phyloP scores from a whole-genome alignment of 2,888 invertebrate species.

The Chaitophorus viminalis region DNA sequence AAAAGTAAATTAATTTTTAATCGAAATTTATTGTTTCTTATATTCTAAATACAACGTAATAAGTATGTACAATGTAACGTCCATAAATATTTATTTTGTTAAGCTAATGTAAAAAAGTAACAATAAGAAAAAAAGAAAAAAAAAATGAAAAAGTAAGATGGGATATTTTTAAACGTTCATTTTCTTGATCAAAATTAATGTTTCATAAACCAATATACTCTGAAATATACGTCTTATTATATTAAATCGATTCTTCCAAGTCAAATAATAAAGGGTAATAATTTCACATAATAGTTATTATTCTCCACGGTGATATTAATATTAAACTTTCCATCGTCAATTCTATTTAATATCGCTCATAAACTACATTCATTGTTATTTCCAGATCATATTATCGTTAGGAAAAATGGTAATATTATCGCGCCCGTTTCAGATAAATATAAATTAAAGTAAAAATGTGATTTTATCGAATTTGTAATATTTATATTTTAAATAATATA shows the following conservation, averaged over 20 bases:
- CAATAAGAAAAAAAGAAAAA: conserved; percentile 8
- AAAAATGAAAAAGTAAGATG: background rate
- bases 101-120: background rate
- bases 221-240: conserved; percentile 12
- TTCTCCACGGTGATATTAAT: conserved; percentile 5
- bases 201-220: conserved; percentile 14
- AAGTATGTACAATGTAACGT: background rate
- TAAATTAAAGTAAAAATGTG: background rate
- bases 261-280: conserved; percentile 32
- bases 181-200: conserved; percentile 22
- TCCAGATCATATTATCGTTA: conserved; percentile 1
- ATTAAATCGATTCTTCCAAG: conserved; percentile 15
- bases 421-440: background rate
- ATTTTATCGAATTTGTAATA: background rate
- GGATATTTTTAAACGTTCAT: background rate
- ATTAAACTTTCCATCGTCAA: conserved; percentile 23
- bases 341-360: conserved; percentile 29
- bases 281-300: conserved; percentile 27
- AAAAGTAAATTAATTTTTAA: conserved; percentile 28
- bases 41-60: background rate
- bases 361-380: background rate
- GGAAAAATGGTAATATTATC: background rate
- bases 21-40: conserved; percentile 5
- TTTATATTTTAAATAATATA: background rate
- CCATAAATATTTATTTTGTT: background rate